Evolutionary conservation across 2,888 invertebrate species (phyloP).

Genomic region (Mesopsocus fuscifrons): DNA sequence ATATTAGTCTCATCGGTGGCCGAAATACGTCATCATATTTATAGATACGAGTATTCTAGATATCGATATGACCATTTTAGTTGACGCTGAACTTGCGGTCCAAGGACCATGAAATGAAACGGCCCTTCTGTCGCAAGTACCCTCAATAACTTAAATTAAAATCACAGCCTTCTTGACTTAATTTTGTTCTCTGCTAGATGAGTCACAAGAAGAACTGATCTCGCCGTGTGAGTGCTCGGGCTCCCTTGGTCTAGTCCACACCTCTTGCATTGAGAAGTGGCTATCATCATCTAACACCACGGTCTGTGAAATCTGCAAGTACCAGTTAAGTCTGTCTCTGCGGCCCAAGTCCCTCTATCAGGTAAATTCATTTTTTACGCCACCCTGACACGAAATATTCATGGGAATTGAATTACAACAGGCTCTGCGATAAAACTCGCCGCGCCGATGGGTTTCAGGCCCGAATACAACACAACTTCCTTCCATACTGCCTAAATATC

Average conservation of each 20-base stretch:
- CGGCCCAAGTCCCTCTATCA: constrained; percentile 25
- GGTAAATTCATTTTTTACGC: constrained; percentile 19
- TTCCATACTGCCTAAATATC: too few species aligned
- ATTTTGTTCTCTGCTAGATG: constrained; percentile 19
- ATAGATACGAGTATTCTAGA: too few species aligned
- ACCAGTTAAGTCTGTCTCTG: constrained; percentile 26
- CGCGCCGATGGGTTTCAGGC: too few species aligned
- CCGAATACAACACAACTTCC: too few species aligned
- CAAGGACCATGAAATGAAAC: too few species aligned
- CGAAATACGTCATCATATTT: too few species aligned
- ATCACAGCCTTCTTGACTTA: neutral
- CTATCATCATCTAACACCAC: constrained; percentile 30
- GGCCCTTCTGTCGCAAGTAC: too few species aligned
- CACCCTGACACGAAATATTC: constrained; percentile 1
- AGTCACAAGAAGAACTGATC: constrained; percentile 27
- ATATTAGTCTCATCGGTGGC: too few species aligned
- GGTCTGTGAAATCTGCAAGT: constrained; percentile 33
- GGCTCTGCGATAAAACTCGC: too few species aligned
- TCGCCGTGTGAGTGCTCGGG: constrained; percentile 36
- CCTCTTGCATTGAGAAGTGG: constrained; percentile 35
- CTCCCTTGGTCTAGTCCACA: constrained; percentile 31
- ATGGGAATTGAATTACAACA: constrained; percentile 2
- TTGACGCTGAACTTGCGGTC: too few species aligned
- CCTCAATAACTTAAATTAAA: too few species aligned
- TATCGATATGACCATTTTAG: too few species aligned